Base-by-base conservation (phyloP, 1,140 invertebrate species). In the Macrotrachela quadricornifera region DNA sequence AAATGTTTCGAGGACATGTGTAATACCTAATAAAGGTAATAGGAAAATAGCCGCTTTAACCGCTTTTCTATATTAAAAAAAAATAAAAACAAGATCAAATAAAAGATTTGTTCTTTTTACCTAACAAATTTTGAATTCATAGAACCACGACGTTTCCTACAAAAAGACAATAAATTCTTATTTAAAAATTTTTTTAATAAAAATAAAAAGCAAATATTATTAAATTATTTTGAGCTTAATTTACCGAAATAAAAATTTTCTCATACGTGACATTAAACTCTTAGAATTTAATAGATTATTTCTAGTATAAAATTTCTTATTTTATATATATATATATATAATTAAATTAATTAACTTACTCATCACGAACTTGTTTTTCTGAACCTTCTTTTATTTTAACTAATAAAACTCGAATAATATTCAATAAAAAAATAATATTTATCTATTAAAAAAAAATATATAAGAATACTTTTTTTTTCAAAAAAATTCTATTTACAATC, bases 1-100 rank as follows among this genome's bases (percentile, higher is more conserved):
- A 8, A 30, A 30, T 30, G 21, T 30, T 30, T 30, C 21, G 2
- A 30, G 8, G 59, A 84, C 81, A 61, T 84, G 79, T 0, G 80
- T 80, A 51, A 63, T 59, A 8, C 63, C 63, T 39, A 65, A 56
- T 36, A 65, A 51, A 10, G 63, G 63, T 18, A 65, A 51, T 12
- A 65, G 54, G 15, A 65, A 57, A 30, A 65, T 60, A 39, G 63
- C 63, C 11, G 63, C 63, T 51, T 64, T 64, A 12, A 64, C 62
- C 0, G 62, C 61, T 59, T 65, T 65, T 48, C 63, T 62, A 58
- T 11, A 59, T 50, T 38, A 36, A 49, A 21, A 38, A 11, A 15
- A n/a, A n/a, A n/a, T n/a, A n/a, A n/a, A n/a, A n/a, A n/a, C n/a
- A n/a, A n/a, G n/a, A n/a, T n/a, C n/a, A 36, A 10, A 17, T 14